Conservation (phyloP, 2,888 invertebrate genomes). For the Tenodera sinensis region DNA sequence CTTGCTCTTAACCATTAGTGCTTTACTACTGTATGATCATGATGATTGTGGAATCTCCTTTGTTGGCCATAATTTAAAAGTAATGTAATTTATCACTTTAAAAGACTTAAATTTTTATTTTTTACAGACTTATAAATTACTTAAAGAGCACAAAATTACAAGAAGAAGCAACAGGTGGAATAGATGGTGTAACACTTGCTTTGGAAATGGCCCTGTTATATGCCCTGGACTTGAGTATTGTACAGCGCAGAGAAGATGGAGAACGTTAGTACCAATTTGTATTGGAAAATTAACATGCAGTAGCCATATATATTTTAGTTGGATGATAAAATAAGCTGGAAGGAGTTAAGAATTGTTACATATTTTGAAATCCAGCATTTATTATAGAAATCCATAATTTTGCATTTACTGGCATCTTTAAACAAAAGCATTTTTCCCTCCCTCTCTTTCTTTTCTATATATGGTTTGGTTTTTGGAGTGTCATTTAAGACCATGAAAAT, state of each 20-base stretch:
- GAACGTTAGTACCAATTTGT: slow-evolving; percentile 47
- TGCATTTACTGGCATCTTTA: no score
- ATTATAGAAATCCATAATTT: no score
- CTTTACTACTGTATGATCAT: neutral
- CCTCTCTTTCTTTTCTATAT: no score
- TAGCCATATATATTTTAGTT: no score
- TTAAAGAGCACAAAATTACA: slow-evolving; percentile 40
- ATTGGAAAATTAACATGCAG: no score
- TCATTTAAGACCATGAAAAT: no score
- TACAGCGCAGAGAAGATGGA: slow-evolving; percentile 70
- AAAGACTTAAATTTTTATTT: neutral
- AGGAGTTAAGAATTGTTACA: no score
- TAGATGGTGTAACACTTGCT: slow-evolving; percentile 75
- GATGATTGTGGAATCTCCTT: neutral
- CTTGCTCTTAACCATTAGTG: neutral
- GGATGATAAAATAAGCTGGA: no score
- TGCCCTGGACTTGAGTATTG: slow-evolving; percentile 75
- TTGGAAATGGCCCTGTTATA: slow-evolving; percentile 80
- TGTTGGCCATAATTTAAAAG: neutral
- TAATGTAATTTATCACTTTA: neutral
- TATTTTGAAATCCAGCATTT: no score
- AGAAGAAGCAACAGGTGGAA: slow-evolving; percentile 61
- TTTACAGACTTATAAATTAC: slow-evolving; percentile 39
- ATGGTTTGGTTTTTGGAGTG: no score
- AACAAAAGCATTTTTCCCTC: no score